phyloP scores from a whole-genome alignment of 2,797 vertebrate species.

The Amblyopsis hoosieri region DNA sequence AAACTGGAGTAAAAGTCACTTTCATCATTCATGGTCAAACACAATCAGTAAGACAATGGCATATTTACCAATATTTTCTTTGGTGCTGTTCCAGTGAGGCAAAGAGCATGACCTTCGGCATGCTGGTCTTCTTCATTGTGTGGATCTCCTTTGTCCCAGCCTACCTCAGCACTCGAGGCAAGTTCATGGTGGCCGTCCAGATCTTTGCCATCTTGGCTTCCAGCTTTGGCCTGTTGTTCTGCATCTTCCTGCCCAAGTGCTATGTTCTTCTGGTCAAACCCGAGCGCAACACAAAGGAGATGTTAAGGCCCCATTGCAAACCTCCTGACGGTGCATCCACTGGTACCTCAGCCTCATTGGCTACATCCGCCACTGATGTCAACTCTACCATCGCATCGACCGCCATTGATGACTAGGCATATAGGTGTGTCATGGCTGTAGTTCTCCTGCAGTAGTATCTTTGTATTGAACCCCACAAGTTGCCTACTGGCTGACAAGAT shows the following conservation, averaged over 20 bases:
- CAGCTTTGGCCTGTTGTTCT: conserved; percentile 85
- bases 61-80: neutral
- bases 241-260: conserved; percentile 87
- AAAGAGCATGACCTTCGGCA: conserved; percentile 85
- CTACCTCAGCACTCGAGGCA: conserved; percentile 87
- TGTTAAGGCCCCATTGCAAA: conserved; percentile 72
- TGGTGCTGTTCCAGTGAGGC: conserved; percentile 73
- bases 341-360: conserved; percentile 78
- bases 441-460: neutral
- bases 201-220: conserved; percentile 89
- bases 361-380: conserved; percentile 70
- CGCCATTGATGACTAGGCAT: conserved; percentile 67
- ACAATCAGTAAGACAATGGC: no score
- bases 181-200: conserved; percentile 89
- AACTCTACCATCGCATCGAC: conserved; percentile 69
- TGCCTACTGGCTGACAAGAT: no score
- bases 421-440: neutral
- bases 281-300: conserved; percentile 81
- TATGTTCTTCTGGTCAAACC: conserved; percentile 86
- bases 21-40: no score
- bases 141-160: conserved; percentile 90
- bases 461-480: neutral
- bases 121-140: conserved; percentile 89
- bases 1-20: no score
- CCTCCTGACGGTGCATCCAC: conserved; percentile 68